Evolutionary conservation across 1,140 invertebrate species (phyloP), one percentile per base, ranked within the genome.

Genomic region (Drosophila pseudoananassae): DNA sequence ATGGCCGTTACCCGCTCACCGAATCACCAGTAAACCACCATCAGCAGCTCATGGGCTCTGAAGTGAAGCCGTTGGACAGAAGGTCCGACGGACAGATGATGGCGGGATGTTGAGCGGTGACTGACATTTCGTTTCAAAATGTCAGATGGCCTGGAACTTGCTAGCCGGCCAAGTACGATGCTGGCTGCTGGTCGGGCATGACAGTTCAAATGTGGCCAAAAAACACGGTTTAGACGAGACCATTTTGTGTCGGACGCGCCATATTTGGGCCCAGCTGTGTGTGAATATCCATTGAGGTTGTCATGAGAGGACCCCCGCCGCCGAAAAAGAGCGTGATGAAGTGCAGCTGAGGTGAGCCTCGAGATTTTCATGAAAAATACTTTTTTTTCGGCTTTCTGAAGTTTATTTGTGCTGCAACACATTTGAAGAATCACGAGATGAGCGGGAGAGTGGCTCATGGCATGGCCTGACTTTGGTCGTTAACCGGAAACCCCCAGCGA

Each of bases 41-140:
- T 29, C 65, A 68, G 68, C 29, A 12, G 45, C 36, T 46, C 71
- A 59, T 79, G 80, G 79, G 79, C 79, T 78, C 70, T 76, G 78
- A 56, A 83, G 75, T 80, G 59, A 79, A 75, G 76, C 54, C 43
- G 60, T 54, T 56, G 57, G 59, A 54, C 54, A 31, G 57, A 55
- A 25, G 17, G 63, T 47, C 75, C 27, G 51, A 46, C 53, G 27
- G 60, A 46, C 29, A 46, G 43, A 15, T 20, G 29, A 49, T 63
- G 54, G 52, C 53, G 49, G 59, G 40, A 56, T 72, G 57, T 54
- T 78, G 69, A 82, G 75, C 56, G 47, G 59, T 85, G 81, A 87
- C 82, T 88, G 83, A 88, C 83, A 88, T 88, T 88, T 88, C 72
- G 76, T 64, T 78, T 88, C 83, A 88, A 88, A 78, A 84, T 81